Conservation (phyloP, 2,797 vertebrate genomes). For the Acomys russatus region DNA sequence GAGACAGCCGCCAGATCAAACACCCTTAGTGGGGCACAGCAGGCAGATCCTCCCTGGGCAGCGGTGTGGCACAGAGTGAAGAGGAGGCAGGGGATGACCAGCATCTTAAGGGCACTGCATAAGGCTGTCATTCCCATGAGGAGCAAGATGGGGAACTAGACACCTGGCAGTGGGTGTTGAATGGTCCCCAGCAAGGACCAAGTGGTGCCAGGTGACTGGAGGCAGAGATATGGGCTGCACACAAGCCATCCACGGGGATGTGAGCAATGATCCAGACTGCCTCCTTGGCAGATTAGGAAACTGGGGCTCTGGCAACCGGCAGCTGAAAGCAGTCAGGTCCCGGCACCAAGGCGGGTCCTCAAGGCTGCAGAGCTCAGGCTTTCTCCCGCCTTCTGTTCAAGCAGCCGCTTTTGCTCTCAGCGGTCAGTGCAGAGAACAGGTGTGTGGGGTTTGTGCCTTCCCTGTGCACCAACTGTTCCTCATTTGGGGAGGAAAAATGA, state of each 20-base stretch:
- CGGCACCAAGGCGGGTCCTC: background rate
- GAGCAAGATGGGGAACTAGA: background rate
- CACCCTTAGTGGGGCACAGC: background rate
- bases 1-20: background rate
- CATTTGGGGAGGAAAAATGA: conserved; percentile 74
- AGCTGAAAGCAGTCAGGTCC: background rate
- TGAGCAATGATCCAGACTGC: background rate
- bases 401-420: background rate
- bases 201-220: background rate
- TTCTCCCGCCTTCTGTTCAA: background rate
- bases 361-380: background rate
- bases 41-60: background rate
- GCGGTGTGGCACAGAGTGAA: background rate
- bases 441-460: conserved; percentile 52
- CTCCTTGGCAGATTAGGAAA: background rate
- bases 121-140: background rate
- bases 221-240: background rate
- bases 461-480: conserved; percentile 60
- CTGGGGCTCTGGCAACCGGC: background rate
- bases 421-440: conserved; percentile 50
- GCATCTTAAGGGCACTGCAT: background rate
- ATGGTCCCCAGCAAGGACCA: background rate
- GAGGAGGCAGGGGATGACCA: background rate
- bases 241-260: background rate
- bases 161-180: too few species aligned